Conservation (phyloP, 2,888 invertebrate species). For the Capitulum mitella region DNA sequence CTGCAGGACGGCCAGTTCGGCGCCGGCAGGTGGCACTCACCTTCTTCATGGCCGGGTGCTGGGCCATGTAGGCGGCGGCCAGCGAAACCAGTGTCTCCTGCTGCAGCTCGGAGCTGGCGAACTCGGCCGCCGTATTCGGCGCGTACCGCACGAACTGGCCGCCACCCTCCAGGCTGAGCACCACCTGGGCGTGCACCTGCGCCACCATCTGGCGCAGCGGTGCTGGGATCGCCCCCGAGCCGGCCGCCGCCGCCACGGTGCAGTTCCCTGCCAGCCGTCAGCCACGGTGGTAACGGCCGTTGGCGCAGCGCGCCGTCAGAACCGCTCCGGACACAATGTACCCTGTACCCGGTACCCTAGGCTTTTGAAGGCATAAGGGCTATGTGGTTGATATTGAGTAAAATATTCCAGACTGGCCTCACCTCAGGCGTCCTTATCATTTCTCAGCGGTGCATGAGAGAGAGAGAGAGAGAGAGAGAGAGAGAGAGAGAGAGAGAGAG, state of each 20-base stretch:
- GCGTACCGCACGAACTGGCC: constrained; percentile 54
- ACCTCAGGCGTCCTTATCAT: too few species aligned
- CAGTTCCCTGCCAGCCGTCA: constrained; percentile 15
- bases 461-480: too few species aligned
- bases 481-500: too few species aligned
- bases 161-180: constrained; percentile 67
- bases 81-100: constrained; percentile 34
- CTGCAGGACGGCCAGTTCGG: too few species aligned
- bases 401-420: too few species aligned
- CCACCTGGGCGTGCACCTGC: constrained; percentile 51
- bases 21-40: too few species aligned
- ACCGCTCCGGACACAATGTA: too few species aligned
- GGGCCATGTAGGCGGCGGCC: constrained; percentile 35
- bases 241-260: not conserved
- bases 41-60: constrained; percentile 37
- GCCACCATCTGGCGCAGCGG: constrained; percentile 26
- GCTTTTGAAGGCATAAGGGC: too few species aligned
- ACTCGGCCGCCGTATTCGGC: constrained; percentile 33
- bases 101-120: constrained; percentile 32
- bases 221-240: constrained; percentile 25
- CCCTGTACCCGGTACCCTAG: too few species aligned
- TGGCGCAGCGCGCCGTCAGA: not conserved
- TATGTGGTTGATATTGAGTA: too few species aligned
- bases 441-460: too few species aligned
- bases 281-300: too few species aligned